These are phyloP conservation scores for Astyanax mexicanus DNA, from an alignment of 2,797 vertebrate species.

Conservation along the genomic window DNA sequence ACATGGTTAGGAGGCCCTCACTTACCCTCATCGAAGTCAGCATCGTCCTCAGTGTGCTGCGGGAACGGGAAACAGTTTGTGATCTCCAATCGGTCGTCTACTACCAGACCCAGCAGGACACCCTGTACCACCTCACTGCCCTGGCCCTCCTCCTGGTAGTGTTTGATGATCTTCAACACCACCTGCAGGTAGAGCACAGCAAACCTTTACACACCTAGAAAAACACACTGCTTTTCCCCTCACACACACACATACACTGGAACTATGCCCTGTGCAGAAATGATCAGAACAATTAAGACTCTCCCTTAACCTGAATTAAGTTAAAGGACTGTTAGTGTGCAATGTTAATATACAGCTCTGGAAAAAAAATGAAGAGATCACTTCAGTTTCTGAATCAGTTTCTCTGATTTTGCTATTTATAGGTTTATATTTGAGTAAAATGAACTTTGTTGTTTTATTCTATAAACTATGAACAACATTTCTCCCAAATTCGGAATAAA, in stretches of 20 bases:
- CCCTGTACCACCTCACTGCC: constrained; percentile 98
- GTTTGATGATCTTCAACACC: constrained; percentile 98
- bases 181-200: constrained; percentile 77
- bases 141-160: constrained; percentile 98
- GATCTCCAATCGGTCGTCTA: constrained; percentile 97
- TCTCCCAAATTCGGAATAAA: too few relatives aligned
- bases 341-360: too few relatives aligned
- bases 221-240: neutral
- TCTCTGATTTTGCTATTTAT: too few relatives aligned
- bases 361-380: too few relatives aligned
- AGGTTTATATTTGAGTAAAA: too few relatives aligned
- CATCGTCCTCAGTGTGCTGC: constrained; percentile 97
- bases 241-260: neutral
- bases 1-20: neutral
- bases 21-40: constrained; percentile 96
- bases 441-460: too few relatives aligned
- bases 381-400: too few relatives aligned
- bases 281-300: too few relatives aligned
- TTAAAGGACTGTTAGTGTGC: too few relatives aligned
- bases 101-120: constrained; percentile 94
- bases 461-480: too few relatives aligned
- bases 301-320: too few relatives aligned
- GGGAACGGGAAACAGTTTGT: constrained; percentile 99
- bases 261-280: neutral
- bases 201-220: neutral